Percentiles rank a stretch among this genome's conserved stretches.
Conservation (phyloP, 2,113 vertebrate species). For the Apaloderma vittatum region DNA sequence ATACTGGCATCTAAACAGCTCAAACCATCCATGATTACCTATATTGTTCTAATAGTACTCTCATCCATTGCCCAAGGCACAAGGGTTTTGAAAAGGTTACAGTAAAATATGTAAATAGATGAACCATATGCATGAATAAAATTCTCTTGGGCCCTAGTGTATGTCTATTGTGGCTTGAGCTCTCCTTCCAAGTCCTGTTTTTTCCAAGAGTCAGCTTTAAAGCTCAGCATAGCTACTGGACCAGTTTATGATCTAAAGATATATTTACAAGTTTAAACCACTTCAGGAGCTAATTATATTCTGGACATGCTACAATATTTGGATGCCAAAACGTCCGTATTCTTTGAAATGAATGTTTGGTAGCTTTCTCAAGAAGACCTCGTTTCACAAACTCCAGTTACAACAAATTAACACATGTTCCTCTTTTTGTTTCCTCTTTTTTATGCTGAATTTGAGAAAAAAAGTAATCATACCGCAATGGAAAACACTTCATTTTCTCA, state of each 20-base stretch:
- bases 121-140: conserved; percentile 41
- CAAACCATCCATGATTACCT: not conserved
- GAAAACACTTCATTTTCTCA: conserved; percentile 81
- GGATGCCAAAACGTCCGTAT: conserved; percentile 56
- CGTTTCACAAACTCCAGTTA: conserved; percentile 76
- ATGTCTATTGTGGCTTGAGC: conserved; percentile 19
- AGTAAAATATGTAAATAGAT: conserved; percentile 70
- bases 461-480: conserved; percentile 61
- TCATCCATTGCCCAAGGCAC: not conserved
- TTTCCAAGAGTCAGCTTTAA: conserved; percentile 39
- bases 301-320: conserved; percentile 64
- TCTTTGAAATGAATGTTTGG: conserved; percentile 77
- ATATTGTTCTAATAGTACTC: conserved; percentile 44
- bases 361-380: conserved; percentile 79
- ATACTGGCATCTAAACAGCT: conserved; percentile 10
- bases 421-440: conserved; percentile 82
- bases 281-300: conserved; percentile 53
- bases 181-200: conserved; percentile 27
- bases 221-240: not conserved
- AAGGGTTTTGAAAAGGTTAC: conserved; percentile 44
- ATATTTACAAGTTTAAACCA: conserved; percentile 67
- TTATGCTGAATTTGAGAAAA: conserved; percentile 72
- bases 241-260: conserved; percentile 61
- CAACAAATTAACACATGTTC: conserved; percentile 80
- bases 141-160: not conserved